phyloP scores from a whole-genome alignment of 1,140 invertebrate species.

The Pantala flavescens region DNA sequence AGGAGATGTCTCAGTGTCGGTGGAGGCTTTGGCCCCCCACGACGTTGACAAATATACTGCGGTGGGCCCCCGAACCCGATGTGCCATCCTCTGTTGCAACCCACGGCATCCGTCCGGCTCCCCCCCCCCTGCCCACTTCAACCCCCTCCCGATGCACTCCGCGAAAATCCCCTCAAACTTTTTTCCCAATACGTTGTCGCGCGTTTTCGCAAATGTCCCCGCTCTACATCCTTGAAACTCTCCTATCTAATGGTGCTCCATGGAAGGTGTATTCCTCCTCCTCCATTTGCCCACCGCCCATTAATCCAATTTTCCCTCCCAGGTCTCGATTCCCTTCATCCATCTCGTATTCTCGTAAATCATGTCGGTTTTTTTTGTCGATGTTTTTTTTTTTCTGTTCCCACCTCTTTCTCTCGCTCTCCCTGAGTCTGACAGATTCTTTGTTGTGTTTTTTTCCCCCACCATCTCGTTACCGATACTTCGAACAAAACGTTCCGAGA shows the following conservation, averaged over 20 bases:
- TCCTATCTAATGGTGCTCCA: background rate
- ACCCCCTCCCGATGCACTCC: background rate
- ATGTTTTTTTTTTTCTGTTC: background rate
- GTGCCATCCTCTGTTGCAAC: background rate
- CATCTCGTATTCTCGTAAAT: conserved; percentile 6
- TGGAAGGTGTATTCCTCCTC: background rate
- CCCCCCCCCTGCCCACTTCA: background rate
- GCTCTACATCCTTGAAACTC: background rate
- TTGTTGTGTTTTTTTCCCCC: background rate
- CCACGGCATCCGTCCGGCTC: background rate
- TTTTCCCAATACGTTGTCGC: background rate
- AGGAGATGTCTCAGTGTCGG: background rate
- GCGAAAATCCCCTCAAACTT: background rate
- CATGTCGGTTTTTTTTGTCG: conserved; percentile 3
- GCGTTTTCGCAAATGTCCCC: background rate
- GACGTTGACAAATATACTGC: conserved; percentile 9
- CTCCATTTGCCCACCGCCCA: background rate
- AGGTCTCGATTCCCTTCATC: background rate
- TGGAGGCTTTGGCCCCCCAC: background rate
- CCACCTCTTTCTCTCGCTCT: background rate
- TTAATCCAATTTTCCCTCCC: conserved; percentile 1
- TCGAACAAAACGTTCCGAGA: background rate
- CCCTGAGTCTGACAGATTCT: background rate
- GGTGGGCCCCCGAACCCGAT: background rate
- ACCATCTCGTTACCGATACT: background rate